Evolutionary conservation across 2,113 vertebrate species (phyloP), one percentile per base, ranked within the genome.

Genomic region (Lepidothrix coronata): DNA sequence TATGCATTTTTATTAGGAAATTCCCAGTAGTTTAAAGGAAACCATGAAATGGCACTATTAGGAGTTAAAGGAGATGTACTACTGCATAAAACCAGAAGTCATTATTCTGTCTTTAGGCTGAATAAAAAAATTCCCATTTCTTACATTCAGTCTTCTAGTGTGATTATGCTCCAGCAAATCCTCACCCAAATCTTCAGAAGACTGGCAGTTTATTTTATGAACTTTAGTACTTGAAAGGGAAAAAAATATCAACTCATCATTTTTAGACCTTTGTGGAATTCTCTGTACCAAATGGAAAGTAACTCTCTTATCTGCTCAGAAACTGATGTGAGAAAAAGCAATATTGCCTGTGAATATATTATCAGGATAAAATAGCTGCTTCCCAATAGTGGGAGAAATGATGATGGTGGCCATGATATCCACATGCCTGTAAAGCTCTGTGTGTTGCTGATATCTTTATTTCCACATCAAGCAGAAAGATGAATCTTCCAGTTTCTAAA

Each of bases 391-490:
- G 30, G 39, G 55, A 82, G 62, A 73, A 95, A 57, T 33, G 43
- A 49, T 86, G 90, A 83, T 74, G 80, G 43, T 61, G 55, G 39
- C 55, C 52, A n/a, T 84, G 82, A 96, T 94, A 88, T 33, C 78
- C 75, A 71, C 51, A 51, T 67, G 59, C 30, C 63, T 81, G 43
- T 67, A 67, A 74, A 74, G 48, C 55, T 85, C 90, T 93, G 90
- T 63, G 54, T 90, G 91, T 95, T 18, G 17, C 88, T 81, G 93
- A 86, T 93, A 96, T 86, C 76, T 91, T 92, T 96, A 94, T 94
- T 95, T 89, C 87, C 41, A 54, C 57, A 65, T 25, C 57, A 81
- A 84, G 44, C 57, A 91, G 85, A 88, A 90, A 88, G 68, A 93
- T 75, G 61, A 86, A 92, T 71, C 84, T 97, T 92, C 68, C 48